Evolutionary conservation across 2,888 invertebrate genomes (phyloP), one percentile per base, ranked within the genome.

Genomic region (Melipona bicolor): DNA sequence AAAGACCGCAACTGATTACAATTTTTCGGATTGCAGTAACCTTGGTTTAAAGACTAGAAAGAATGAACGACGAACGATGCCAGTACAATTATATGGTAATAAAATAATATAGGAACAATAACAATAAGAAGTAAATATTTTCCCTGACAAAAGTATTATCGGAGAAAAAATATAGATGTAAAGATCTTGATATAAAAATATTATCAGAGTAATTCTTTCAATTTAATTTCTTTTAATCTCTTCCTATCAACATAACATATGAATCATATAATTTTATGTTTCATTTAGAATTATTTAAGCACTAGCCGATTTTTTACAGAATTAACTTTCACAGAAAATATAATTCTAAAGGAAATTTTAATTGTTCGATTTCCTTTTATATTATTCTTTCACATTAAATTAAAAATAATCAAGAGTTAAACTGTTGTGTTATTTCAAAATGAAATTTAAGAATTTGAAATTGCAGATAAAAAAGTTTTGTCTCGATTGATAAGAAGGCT

Each of bases 151-250:
- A 59, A 24, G 5, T 13, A 3, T n/a, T 2, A n/a, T 15, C 43
- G 0, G 2, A 56, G 2, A 5, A 15, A 15, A 56, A n/a, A n/a
- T 56, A 13, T 15, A 15, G 56, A n/a, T 2, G 13, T 2, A 4
- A 56, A 13, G 5, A 56, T 56, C 5, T 3, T 0, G 56, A 13
- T 0, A 13, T 0, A n/a, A n/a, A 15, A n/a, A n/a, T 56, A 56
- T 15, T 56, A 13, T 2, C n/a, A 0, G 5, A 0, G 4, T 5
- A 13, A 15, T n/a, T 5, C 1, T 2, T 2, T 5, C 43, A 43
- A 43, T 43, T 43, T 9, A 43, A 43, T 43, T 43, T 43, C 43
- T 43, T 43, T 36, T 36, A 36, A 36, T 36, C 36, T 36, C 36
- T 36, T 36, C 9, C 9, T 9, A 36, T 36, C 9, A 36, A 36